Evolutionary conservation across 1,140 invertebrate species (phyloP).

Genomic region (Aphaenogaster ashmeadi): DNA sequence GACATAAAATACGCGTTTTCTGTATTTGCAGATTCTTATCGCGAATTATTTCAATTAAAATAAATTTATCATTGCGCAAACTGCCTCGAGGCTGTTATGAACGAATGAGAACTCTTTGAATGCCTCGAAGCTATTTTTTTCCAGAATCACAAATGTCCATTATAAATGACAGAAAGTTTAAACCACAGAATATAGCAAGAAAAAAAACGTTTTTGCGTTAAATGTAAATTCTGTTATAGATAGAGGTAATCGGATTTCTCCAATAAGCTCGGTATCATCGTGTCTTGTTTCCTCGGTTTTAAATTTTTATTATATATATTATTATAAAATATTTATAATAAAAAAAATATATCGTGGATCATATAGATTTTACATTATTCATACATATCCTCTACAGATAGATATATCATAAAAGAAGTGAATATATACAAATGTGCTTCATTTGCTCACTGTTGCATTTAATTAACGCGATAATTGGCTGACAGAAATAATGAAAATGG

Average conservation of each 20-base stretch:
- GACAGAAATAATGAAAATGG: constrained; percentile 62
- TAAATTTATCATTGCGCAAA: constrained; percentile 23
- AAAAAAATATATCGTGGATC: background rate
- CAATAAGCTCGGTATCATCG: constrained; percentile 24
- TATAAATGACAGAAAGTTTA: constrained; percentile 12
- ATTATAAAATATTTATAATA: too few species aligned
- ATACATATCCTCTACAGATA: background rate
- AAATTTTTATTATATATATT: constrained; percentile 16
- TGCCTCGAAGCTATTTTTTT: constrained; percentile 15
- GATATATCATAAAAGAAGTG: constrained; percentile 13
- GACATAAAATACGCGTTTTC: constrained; percentile 47
- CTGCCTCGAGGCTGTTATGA: background rate
- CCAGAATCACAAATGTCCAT: constrained; percentile 26
- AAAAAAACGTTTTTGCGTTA: constrained; percentile 4
- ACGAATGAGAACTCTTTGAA: constrained; percentile 20
- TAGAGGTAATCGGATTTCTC: constrained; percentile 37
- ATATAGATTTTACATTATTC: constrained; percentile 28
- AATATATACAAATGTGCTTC: constrained; percentile 43
- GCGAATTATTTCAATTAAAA: constrained; percentile 29
- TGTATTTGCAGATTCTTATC: background rate
- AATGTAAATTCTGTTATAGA: constrained; percentile 33
- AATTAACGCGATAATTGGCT: constrained; percentile 55
- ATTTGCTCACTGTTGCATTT: constrained; percentile 56
- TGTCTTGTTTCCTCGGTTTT: constrained; percentile 12
- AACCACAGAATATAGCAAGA: background rate